A percentile compares a stretch with the other conserved stretches of the same genome.
Conservation (phyloP, 2,888 invertebrate genomes). For the Eupithecia dodoneata region DNA sequence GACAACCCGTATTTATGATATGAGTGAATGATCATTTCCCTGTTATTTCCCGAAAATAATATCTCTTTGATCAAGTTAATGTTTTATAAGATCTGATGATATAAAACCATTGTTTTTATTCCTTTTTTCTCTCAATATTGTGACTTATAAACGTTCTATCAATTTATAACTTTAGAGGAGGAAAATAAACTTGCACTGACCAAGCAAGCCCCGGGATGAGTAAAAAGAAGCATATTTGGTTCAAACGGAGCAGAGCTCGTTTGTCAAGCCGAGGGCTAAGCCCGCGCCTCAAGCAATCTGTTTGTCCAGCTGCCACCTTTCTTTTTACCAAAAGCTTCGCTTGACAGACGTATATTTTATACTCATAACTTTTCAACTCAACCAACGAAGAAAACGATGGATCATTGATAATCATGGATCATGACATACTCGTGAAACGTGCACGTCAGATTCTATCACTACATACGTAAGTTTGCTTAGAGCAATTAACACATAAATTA, state of each 20-base stretch:
- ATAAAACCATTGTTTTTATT: not conserved
- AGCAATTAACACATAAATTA: not conserved
- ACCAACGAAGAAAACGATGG: not conserved
- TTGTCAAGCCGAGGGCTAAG: conserved; percentile 57
- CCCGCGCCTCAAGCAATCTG: conserved; percentile 68
- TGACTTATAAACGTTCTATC: not conserved
- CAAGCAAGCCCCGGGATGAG: conserved; percentile 43
- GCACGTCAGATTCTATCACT: not conserved
- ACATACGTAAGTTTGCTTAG: not conserved
- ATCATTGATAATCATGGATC: not conserved
- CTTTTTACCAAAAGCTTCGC: conserved; percentile 51
- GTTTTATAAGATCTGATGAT: not conserved
- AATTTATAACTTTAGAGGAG: not conserved
- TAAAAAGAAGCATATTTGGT: conserved; percentile 62
- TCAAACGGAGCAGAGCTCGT: conserved; percentile 60
- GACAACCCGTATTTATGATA: not conserved
- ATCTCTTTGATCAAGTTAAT: not conserved
- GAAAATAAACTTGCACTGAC: conserved; percentile 19
- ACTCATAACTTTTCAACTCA: conserved; percentile 12
- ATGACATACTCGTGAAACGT: not conserved
- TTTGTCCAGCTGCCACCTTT: conserved; percentile 79
- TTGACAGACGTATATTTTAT: conserved; percentile 10
- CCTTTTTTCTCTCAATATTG: not conserved
- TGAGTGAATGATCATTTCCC: not conserved
- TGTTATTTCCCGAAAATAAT: not conserved